These are phyloP conservation scores for Antedon mediterranea DNA, from an alignment of 53 echinoderm and acorn worm genomes.

Conservation along the genomic window DNA sequence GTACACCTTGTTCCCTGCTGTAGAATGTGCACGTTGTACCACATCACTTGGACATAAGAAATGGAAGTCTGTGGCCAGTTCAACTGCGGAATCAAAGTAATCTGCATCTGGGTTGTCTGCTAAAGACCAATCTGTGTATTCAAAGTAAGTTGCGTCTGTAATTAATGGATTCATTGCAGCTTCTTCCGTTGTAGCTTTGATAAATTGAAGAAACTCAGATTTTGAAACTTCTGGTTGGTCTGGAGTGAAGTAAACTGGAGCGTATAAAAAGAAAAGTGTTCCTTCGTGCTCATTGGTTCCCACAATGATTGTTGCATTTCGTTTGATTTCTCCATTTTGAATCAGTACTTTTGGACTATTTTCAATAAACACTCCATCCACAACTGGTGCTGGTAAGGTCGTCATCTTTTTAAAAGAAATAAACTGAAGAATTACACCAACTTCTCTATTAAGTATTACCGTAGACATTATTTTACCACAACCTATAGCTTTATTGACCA, in stretches of 20 bases:
- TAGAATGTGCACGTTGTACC: neutral
- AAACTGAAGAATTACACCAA: too few species aligned
- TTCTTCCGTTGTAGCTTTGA: neutral
- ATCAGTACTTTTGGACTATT: slow-evolving; percentile 50
- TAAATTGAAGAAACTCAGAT: slow-evolving; percentile 5
- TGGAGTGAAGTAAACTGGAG: slow-evolving; percentile 1
- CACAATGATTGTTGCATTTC: slow-evolving; percentile 27
- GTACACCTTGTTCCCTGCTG: neutral
- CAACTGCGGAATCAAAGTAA: neutral
- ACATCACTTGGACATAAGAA: neutral
- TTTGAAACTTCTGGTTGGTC: slow-evolving; percentile 21
- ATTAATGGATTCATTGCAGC: slow-evolving; percentile 3
- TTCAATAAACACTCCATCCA: slow-evolving; percentile 54
- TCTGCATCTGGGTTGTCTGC: neutral
- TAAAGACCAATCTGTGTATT: slow-evolving; percentile 4
- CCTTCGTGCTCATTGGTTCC: slow-evolving; percentile 74
- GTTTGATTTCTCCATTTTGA: slow-evolving; percentile 39
- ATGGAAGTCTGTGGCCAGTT: neutral
- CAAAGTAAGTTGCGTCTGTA: slow-evolving; percentile 15
- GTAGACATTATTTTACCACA: too few species aligned
- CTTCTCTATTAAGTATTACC: too few species aligned
- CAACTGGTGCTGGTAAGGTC: slow-evolving; percentile 19
- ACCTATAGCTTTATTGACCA: too few species aligned
- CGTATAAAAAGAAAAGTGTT: slow-evolving; percentile 8
- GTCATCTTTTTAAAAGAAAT: too few species aligned